Evolutionary conservation across 2,888 invertebrate species (phyloP).

Genomic region (Cheilosia variabilis): DNA sequence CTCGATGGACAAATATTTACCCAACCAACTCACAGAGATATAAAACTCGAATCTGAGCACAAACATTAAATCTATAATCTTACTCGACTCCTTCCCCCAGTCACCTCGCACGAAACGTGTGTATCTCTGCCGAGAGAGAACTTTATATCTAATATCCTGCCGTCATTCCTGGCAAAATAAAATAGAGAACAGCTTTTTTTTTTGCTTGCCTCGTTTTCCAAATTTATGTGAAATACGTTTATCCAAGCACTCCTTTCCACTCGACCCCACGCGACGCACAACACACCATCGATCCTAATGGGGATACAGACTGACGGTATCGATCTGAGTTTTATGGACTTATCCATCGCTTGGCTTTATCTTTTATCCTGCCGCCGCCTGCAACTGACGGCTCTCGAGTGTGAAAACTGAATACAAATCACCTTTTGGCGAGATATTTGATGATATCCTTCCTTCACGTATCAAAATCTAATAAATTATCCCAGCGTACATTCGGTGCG

Average conservation of each 20-base stretch:
- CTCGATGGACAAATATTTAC: slow-evolving; percentile 31
- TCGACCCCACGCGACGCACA: not conserved
- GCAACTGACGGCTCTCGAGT: slow-evolving; percentile 45
- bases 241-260: slow-evolving; percentile 2
- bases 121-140: slow-evolving; percentile 21
- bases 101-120: not conserved
- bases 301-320: slow-evolving; percentile 3
- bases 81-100: not conserved
- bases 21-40: slow-evolving; percentile 19
- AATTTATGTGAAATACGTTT: slow-evolving; percentile 50
- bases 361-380: slow-evolving; percentile 14
- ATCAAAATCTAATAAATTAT: slow-evolving; percentile 72
- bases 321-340: slow-evolving; percentile 28
- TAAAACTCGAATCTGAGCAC: slow-evolving; percentile 32
- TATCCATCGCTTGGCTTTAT: slow-evolving; percentile 42
- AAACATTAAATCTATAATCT: not conserved
- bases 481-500: slow-evolving; percentile 22
- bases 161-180: slow-evolving; percentile 30
- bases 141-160: slow-evolving; percentile 43
- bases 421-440: slow-evolving; percentile 50
- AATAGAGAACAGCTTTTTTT: slow-evolving; percentile 5
- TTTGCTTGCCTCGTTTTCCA: not conserved
- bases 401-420: slow-evolving; percentile 72
- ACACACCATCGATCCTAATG: slow-evolving; percentile 5
- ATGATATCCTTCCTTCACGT: slow-evolving; percentile 58